phyloP scores from a whole-genome alignment of 2,113 vertebrate genomes.

The Phrynosoma blainvillii region DNA sequence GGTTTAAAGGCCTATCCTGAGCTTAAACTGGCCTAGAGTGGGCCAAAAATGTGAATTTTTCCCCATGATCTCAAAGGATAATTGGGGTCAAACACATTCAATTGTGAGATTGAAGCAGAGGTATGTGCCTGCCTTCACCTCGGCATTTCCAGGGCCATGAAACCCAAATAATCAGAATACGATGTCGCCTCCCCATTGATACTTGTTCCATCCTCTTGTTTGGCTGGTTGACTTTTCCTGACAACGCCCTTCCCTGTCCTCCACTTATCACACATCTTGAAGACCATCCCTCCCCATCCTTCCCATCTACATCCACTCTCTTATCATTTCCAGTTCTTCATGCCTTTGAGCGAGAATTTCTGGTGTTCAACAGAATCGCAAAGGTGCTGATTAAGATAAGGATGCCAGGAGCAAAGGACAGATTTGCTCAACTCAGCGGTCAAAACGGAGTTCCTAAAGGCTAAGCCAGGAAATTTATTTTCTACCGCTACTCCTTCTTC shows the following conservation, averaged over 20 bases:
- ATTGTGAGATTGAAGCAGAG: too few species aligned
- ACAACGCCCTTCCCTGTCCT: neutral
- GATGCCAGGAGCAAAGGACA: constrained; percentile 38
- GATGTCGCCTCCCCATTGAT: neutral
- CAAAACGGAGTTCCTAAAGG: constrained; percentile 41
- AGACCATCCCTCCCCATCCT: neutral
- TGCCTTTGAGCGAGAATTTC: constrained; percentile 42
- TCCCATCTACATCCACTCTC: constrained; percentile 21
- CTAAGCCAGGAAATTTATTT: constrained; percentile 1
- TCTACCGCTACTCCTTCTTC: neutral
- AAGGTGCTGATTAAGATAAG: constrained; percentile 59
- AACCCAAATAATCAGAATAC: neutral
- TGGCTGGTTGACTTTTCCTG: constrained; percentile 42
- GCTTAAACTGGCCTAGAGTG: too few species aligned
- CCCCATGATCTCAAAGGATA: too few species aligned
- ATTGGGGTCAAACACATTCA: too few species aligned
- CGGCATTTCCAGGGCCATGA: neutral
- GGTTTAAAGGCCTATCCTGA: too few species aligned
- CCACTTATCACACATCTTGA: neutral
- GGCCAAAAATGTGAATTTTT: too few species aligned
- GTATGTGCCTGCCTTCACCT: neutral
- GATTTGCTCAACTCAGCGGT: constrained; percentile 39
- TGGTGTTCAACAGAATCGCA: constrained; percentile 36
- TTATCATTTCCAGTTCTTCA: constrained; percentile 24
- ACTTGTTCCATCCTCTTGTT: constrained; percentile 16